These are phyloP conservation scores for Latrodectus geometricus DNA, from an alignment of 1,140 invertebrate species.

Conservation along the genomic window DNA sequence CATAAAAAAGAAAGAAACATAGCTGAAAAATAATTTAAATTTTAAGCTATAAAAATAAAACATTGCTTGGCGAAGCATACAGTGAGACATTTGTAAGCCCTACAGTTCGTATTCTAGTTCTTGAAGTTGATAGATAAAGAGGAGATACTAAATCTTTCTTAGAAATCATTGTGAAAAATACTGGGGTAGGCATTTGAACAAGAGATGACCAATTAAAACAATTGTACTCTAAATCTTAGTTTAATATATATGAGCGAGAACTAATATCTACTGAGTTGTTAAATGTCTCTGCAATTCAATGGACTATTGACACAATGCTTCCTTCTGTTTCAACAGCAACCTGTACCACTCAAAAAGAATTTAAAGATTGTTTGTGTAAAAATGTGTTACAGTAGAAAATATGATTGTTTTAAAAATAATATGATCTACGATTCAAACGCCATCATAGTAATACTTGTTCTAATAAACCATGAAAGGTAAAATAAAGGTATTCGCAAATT, in stretches of 20 bases:
- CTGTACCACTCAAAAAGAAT: not conserved
- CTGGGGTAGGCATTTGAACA: conserved; percentile 18
- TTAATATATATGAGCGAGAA: conserved; percentile 19
- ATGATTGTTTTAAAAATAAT: conserved; percentile 2
- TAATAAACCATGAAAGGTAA: conserved; percentile 18
- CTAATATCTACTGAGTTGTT: conserved; percentile 28
- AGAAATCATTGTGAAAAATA: conserved; percentile 10
- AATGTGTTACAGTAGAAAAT: not conserved
- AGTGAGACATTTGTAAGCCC: not conserved
- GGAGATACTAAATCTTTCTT: conserved; percentile 19
- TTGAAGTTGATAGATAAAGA: conserved; percentile 26
- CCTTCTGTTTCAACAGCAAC: conserved; percentile 16
- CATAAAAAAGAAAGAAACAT: not conserved
- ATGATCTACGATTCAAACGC: conserved; percentile 2
- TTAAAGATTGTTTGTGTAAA: conserved; percentile 22
- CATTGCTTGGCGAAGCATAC: conserved; percentile 14
- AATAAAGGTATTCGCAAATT: conserved; percentile 5
- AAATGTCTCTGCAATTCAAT: conserved; percentile 7
- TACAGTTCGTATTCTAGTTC: conserved; percentile 20
- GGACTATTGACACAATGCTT: conserved; percentile 7
- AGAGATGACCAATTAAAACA: conserved; percentile 17
- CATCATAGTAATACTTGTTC: conserved; percentile 5
- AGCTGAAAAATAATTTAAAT: conserved; percentile 8
- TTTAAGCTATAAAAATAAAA: conserved; percentile 19
- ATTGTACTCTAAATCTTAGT: conserved; percentile 27